Percentiles rank a stretch among this genome's conserved stretches.
These are phyloP conservation scores for Sprattus sprattus DNA, from an alignment of 2,113 vertebrate species.

Conservation along the genomic window DNA sequence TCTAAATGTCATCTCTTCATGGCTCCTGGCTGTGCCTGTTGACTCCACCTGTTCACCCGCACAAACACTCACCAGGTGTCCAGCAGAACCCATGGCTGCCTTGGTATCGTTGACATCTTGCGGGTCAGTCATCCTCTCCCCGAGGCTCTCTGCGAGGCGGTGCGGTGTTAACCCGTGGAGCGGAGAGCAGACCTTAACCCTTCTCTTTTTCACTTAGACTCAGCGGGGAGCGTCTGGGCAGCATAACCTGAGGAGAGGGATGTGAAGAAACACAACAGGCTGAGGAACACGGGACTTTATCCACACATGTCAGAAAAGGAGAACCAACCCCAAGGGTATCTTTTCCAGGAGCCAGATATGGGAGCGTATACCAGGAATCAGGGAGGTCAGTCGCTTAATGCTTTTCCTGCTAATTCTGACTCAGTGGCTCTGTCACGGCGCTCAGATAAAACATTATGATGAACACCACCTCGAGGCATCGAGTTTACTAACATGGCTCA, in stretches of 20 bases:
- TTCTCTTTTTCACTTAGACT: constrained; percentile 61
- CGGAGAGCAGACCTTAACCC: constrained; percentile 44
- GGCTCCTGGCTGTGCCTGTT: background rate
- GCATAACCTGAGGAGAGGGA: constrained; percentile 54
- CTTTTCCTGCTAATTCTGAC: no score
- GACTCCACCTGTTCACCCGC: background rate
- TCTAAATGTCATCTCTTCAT: background rate
- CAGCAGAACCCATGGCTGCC: constrained; percentile 23
- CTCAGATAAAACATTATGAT: background rate
- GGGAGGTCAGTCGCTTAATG: no score
- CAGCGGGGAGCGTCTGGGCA: constrained; percentile 52
- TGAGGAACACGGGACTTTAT: background rate
- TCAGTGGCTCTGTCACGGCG: no score
- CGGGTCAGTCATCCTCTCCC: constrained; percentile 52
- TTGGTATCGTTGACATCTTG: constrained; percentile 40
- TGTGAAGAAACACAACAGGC: background rate
- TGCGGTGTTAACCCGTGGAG: constrained; percentile 1
- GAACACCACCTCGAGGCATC: background rate
- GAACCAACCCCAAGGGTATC: background rate
- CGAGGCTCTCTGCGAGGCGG: background rate
- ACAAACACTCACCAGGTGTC: constrained; percentile 39
- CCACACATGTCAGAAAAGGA: background rate
- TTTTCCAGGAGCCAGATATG: background rate
- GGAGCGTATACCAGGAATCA: background rate
- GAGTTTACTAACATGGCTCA: background rate